Base-by-base conservation (phyloP, 2,113 vertebrate species). In the Vireo altiloquus region DNA sequence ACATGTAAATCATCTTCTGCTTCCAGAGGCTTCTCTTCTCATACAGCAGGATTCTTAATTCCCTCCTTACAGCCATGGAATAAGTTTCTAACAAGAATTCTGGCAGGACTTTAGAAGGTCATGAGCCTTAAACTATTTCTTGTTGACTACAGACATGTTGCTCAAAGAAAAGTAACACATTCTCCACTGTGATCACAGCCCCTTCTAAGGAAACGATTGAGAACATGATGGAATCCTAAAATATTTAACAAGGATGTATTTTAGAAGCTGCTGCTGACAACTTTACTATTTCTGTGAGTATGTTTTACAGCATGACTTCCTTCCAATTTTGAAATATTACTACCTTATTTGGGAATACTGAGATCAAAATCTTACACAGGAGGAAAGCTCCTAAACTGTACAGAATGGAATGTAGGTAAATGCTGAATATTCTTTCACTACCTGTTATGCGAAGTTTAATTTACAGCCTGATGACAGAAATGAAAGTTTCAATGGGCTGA, bases 211-310 rank as follows among this genome's bases (percentile, higher is more conserved):
- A 95, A 92, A 83, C 15, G 47, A 84, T 70, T 75, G 79, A 95
- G 90, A 95, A 95, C 79, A 91, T 20, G 79, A 91, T 77, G 66
- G 71, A 95, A 97, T 88, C 82, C 76, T 91, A 95, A 95, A 91
- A 95, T 87, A 95, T 91, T 97, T 96, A 95, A 66, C 82, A 83
- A 82, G 82, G 83, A 95, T 82, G 71, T 89, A 91, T 96, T 97
- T 93, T 90, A 95, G 90, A 96, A 96, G 71, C 79, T 90, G 85
- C 64, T 90, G 72, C 92, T 95, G 90, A 91, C 94, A 95, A 95
- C 90, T 96, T 93, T 88, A 95, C 92, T 95, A 95, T 95, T 96
- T 92, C 89, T 95, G 83, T 91, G 87, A 75, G 37, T 91, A 74
- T 78, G 68, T 95, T 96, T 96, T 95, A 93, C 92, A 94, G 92